phyloP scores from a whole-genome alignment of 2,113 vertebrate species.

The Silurus meridionalis region DNA sequence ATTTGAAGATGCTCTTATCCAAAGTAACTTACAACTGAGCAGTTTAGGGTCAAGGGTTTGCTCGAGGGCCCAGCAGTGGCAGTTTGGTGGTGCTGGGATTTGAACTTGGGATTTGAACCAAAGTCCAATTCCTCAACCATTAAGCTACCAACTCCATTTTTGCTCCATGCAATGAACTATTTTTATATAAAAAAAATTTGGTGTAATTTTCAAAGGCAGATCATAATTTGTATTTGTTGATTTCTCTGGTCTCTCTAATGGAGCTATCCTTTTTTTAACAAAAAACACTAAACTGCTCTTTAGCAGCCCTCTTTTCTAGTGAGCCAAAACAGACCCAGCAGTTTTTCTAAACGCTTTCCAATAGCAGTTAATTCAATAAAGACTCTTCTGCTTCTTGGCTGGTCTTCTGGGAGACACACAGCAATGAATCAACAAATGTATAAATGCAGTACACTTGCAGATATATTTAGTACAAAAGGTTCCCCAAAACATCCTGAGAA shows the following conservation, averaged over 20 bases:
- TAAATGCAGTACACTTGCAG: constrained; percentile 37
- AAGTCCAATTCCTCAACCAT: no score
- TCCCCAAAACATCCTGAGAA: background rate
- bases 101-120: no score
- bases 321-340: constrained; percentile 60
- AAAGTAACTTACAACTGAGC: no score
- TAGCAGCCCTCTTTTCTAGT: constrained; percentile 50
- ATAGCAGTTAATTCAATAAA: constrained; percentile 72
- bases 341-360: constrained; percentile 64
- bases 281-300: background rate
- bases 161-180: background rate
- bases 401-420: constrained; percentile 57
- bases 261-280: background rate
- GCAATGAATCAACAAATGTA: constrained; percentile 56
- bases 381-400: constrained; percentile 55
- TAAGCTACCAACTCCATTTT: no score
- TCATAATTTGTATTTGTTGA: background rate
- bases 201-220: background rate
- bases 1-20: no score
- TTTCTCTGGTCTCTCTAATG: background rate
- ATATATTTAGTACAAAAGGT: background rate
- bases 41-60: no score
- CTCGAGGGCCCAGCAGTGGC: no score
- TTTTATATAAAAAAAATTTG: background rate
- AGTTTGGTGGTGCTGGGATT: no score